phyloP scores from a whole-genome alignment of 53 echinoderm and acorn worm genomes.

The Actinopyga echinites region DNA sequence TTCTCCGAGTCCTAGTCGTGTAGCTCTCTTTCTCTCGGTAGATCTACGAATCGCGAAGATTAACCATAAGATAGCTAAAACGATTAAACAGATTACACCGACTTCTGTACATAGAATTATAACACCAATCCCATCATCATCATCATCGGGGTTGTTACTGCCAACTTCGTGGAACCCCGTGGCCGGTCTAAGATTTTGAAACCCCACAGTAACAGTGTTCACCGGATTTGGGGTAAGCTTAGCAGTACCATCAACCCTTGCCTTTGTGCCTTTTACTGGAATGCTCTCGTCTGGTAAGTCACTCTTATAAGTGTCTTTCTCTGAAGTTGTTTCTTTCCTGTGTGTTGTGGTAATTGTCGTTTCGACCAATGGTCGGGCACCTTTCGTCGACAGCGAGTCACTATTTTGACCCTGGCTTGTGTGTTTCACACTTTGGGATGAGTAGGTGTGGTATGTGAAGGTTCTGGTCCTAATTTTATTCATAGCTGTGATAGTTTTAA shows the following conservation, averaged over 20 bases:
- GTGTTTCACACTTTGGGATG: background rate
- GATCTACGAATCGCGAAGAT: conserved; percentile 2
- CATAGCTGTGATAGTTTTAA: too few relatives aligned
- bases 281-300: too few relatives aligned
- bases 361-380: too few relatives aligned
- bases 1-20: background rate
- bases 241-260: too few relatives aligned
- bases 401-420: too few relatives aligned
- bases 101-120: conserved; percentile 28
- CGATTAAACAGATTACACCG: background rate
- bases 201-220: background rate
- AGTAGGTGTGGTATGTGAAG: background rate
- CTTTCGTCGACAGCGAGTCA: too few relatives aligned
- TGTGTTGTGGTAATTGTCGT: background rate
- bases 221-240: too few relatives aligned
- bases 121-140: conserved; percentile 12
- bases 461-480: too few relatives aligned
- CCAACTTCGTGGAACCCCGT: conserved; percentile 8
- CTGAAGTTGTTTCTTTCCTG: too few relatives aligned
- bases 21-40: background rate
- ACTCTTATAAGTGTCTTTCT: too few relatives aligned
- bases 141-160: background rate
- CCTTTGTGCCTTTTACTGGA: too few relatives aligned
- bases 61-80: conserved; percentile 16
- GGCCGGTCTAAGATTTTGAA: background rate